Evolutionary conservation across 2,113 vertebrate genomes (phyloP).

Genomic region (Heterocephalus glaber): DNA sequence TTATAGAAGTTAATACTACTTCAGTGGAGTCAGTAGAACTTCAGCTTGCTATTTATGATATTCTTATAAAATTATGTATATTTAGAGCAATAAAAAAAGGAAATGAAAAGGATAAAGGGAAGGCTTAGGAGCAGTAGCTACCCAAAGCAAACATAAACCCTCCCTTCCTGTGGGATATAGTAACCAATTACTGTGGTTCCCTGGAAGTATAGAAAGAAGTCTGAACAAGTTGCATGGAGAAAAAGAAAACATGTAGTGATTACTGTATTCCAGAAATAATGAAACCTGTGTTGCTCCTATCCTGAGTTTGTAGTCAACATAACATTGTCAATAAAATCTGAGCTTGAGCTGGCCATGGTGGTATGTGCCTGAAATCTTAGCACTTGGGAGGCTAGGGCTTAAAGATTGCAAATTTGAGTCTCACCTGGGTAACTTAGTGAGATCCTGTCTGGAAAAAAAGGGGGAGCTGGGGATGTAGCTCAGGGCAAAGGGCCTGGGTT

Average conservation of each 20-base stretch:
- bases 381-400: background rate
- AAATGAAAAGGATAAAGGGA: background rate
- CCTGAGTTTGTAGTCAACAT: background rate
- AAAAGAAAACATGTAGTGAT: background rate
- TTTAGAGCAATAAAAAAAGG: slow-evolving; percentile 1
- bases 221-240: background rate
- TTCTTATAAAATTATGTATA: background rate
- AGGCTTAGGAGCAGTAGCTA: background rate
- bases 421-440: background rate
- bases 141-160: background rate
- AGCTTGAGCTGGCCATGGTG: background rate
- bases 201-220: background rate
- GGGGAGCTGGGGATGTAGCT: background rate
- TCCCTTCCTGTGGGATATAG: background rate
- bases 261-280: background rate
- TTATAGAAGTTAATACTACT: background rate
- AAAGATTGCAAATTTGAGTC: background rate
- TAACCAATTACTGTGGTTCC: background rate
- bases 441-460: background rate
- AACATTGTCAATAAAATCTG: background rate
- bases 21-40: background rate
- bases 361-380: background rate
- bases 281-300: background rate
- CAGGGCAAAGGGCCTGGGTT: background rate
- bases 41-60: background rate